These are phyloP conservation scores for Tinea semifulvella DNA, from an alignment of 2,888 invertebrate genomes.

Conservation along the genomic window DNA sequence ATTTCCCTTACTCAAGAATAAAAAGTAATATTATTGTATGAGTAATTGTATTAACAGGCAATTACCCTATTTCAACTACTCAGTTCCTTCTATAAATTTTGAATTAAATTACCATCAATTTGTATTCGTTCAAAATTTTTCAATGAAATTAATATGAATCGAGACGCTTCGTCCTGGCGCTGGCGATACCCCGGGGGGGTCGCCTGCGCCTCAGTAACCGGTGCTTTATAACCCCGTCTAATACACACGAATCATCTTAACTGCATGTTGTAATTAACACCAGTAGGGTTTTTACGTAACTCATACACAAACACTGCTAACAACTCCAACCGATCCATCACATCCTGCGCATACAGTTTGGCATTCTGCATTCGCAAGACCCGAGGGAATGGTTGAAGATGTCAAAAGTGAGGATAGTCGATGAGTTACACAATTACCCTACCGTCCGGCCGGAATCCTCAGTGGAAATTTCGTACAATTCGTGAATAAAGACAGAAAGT, in stretches of 20 bases:
- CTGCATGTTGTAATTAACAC: conserved; percentile 68
- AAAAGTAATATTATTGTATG: too few species aligned
- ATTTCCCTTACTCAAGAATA: too few species aligned
- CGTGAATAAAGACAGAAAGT: conserved; percentile 10
- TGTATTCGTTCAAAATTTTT: conserved; percentile 6
- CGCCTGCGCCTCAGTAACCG: conserved; percentile 26
- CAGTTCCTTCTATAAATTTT: conserved; percentile 35
- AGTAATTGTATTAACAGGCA: too few species aligned
- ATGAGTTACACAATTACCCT: too few species aligned
- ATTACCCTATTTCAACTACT: too few species aligned
- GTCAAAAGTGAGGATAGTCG: too few species aligned
- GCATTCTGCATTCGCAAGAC: too few species aligned
- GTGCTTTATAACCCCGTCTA: conserved; percentile 65
- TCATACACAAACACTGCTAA: too few species aligned
- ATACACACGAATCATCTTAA: conserved; percentile 53
- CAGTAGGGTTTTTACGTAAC: too few species aligned
- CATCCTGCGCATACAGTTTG: too few species aligned
- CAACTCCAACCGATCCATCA: too few species aligned
- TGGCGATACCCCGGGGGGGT: conserved; percentile 23
- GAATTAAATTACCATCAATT: neutral
- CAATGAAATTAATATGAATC: conserved; percentile 29
- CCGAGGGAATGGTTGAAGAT: too few species aligned
- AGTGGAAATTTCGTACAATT: conserved; percentile 2
- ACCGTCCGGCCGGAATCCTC: conserved; percentile 7
- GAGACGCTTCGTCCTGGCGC: conserved; percentile 62